These are phyloP conservation scores for Amorpha juglandis DNA, from an alignment of 2,888 invertebrate genomes.

Conservation along the genomic window DNA sequence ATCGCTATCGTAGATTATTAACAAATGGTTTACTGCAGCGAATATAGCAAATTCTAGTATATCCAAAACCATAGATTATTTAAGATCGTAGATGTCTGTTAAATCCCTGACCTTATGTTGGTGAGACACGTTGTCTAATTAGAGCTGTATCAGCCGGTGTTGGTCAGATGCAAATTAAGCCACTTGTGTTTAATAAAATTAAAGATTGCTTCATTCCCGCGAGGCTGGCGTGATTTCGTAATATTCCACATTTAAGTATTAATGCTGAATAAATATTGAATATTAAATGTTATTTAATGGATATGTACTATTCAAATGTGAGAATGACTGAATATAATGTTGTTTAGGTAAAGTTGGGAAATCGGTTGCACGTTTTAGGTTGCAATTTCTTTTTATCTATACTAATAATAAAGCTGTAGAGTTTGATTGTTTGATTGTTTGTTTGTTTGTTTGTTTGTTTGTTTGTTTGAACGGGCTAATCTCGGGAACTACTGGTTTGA, in stretches of 20 bases:
- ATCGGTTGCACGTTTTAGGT: neutral
- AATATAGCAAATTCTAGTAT: neutral
- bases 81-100: neutral
- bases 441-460: too few relatives aligned
- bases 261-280: conserved; percentile 27
- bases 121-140: conserved; percentile 18
- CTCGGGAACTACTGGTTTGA: too few relatives aligned
- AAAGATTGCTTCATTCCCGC: conserved; percentile 15
- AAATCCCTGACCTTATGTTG: conserved; percentile 16
- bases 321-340: neutral
- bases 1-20: too few relatives aligned
- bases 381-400: too few relatives aligned
- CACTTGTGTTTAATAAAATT: conserved; percentile 17
- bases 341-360: neutral
- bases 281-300: conserved; percentile 6
- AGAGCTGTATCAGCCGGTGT: conserved; percentile 13
- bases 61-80: neutral
- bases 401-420: too few relatives aligned
- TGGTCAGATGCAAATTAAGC: conserved; percentile 17
- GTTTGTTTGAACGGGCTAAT: too few relatives aligned
- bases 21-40: neutral
- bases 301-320: neutral
- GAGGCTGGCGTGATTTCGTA: conserved; percentile 18
- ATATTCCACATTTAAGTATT: conserved; percentile 28
- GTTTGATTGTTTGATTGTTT: too few relatives aligned